A percentile compares a stretch with the other conserved stretches of the same genome.
Conservation (phyloP, 2,888 invertebrate genomes). For the Drosophila hawaiiensis region DNA sequence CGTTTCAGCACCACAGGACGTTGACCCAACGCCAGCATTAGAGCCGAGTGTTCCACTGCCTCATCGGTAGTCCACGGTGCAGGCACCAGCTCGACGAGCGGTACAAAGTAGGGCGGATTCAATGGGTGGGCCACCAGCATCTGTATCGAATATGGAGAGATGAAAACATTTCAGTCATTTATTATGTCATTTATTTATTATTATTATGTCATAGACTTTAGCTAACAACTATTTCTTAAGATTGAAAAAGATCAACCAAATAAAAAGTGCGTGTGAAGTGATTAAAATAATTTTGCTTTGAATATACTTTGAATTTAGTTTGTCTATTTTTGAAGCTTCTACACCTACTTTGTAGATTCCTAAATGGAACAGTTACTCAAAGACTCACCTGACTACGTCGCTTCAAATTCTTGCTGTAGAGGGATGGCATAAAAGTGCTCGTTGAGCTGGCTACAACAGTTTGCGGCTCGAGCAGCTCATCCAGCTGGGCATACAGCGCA, state of each 20-base stretch:
- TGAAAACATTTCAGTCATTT: no score
- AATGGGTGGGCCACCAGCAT: constrained; percentile 94
- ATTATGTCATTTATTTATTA: no score
- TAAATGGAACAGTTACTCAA: neutral
- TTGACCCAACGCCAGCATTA: constrained; percentile 95
- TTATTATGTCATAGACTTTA: no score
- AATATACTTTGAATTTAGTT: neutral
- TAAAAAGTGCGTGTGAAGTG: neutral
- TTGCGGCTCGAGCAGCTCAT: constrained; percentile 90
- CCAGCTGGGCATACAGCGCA: constrained; percentile 91
- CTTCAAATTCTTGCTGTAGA: constrained; percentile 92
- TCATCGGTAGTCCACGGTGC: constrained; percentile 95
- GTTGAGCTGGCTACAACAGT: constrained; percentile 97
- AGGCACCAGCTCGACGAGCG: constrained; percentile 96
- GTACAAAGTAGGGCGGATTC: constrained; percentile 98
- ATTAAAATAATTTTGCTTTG: neutral
- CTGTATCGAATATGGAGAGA: constrained; percentile 50
- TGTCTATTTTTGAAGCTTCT: neutral
- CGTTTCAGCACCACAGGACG: constrained; percentile 93
- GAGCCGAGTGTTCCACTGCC: constrained; percentile 89
- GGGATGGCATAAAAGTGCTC: constrained; percentile 95
- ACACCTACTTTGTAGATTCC: neutral
- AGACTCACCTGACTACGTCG: constrained; percentile 87
- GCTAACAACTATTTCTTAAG: no score
- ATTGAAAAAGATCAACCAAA: neutral